Evolutionary conservation across 2,797 vertebrate genomes (phyloP), one percentile per base, ranked within the genome.

Genomic region (Lates japonicus): DNA sequence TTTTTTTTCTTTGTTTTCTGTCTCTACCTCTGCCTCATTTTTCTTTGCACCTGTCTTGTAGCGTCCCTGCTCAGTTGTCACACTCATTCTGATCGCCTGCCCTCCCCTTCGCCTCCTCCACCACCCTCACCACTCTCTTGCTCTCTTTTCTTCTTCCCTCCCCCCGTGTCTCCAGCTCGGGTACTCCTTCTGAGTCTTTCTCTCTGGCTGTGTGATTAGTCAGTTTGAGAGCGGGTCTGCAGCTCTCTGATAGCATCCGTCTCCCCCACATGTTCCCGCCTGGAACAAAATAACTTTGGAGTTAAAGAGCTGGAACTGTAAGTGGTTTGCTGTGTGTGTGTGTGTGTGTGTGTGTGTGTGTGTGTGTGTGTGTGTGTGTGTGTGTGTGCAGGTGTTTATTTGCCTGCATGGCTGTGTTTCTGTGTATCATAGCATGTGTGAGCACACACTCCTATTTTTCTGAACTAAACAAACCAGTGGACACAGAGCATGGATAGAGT

Each of bases 251-350:
- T 92, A 90, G 83, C 84, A 83, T 81, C 74, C 74, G 6, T 78
- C 69, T 84, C 78, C 68, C 51, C 46, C 71, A 48, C 74, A 74
- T 80, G 61, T 83, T 85, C 58, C 65, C 17, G 61, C 39, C 66
- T 86, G 63, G 83, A 93, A 86, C 70, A 88, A 87, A 87, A 83
- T 74, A 88, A 81, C 71, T 88, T 87, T 82, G n/a, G 61, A 83
- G 72, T 74, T 81, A 83, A 87, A 86, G 52, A 64, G 73, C 80
- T 84, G 76, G 19, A 80, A 65, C 71, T 72, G 62, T 69, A 63
- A 76, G 49, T 72, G 67, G 44, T 69, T 66, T 71, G 68, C 46
- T 13, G 35, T 33, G 41, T 77, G 20, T 55, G 14, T 51, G 42
- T 75, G 69, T 76, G 51, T 73, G 22, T 60, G 44, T 46, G 49